Conservation (phyloP, 2,113 vertebrate genomes). For the Mirounga angustirostris region DNA sequence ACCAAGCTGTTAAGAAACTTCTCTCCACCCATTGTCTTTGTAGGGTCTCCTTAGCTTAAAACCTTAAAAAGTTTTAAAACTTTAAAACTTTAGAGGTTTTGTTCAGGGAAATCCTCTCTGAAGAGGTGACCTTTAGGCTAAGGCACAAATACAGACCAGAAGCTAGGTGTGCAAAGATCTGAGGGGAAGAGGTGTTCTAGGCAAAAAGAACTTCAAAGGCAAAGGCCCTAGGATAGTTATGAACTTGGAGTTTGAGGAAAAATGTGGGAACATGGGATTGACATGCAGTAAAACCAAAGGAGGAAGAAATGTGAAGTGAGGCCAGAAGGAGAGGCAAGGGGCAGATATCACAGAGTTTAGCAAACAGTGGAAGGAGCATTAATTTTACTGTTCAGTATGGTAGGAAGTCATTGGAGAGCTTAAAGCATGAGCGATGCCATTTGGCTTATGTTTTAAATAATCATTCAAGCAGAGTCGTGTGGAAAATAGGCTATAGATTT, state of each 20-base stretch:
- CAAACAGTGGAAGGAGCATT: not conserved
- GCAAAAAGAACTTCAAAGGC: not conserved
- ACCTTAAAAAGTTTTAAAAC: not conserved
- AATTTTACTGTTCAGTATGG: not conserved
- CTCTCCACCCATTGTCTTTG: not conserved
- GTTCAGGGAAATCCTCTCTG: not conserved
- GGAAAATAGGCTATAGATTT: not conserved
- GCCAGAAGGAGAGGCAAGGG: not conserved
- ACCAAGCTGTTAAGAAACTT: not conserved
- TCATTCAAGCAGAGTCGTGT: not conserved
- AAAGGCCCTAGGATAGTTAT: not conserved
- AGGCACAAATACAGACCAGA: not conserved
- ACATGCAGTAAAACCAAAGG: not conserved
- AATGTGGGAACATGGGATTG: not conserved
- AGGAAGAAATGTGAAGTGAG: not conserved
- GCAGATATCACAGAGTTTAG: not conserved
- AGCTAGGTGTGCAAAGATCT: not conserved
- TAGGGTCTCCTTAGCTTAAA: not conserved
- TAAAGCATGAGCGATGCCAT: not conserved
- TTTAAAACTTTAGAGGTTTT: not conserved
- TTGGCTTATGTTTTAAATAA: not conserved
- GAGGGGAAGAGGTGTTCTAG: not conserved
- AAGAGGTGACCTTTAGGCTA: not conserved
- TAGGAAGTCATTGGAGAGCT: not conserved
- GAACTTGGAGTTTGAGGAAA: not conserved